Evolutionary conservation across 2,113 vertebrate species (phyloP), one percentile per base, ranked within the genome.

Genomic region (Jacana jacana): DNA sequence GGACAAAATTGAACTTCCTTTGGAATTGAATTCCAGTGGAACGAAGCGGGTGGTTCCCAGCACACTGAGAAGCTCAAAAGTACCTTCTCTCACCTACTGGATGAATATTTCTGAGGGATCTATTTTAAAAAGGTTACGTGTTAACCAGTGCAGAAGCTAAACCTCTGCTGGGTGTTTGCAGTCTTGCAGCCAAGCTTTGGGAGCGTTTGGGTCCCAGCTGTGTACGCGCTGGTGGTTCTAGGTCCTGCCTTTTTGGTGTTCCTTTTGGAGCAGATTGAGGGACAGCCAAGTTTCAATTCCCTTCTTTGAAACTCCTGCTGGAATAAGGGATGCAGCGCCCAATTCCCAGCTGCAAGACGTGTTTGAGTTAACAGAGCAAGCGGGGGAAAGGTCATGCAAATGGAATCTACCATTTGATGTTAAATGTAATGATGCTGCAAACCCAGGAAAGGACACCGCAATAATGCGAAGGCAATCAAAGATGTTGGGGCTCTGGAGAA

Each of bases 171-270:
- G 42, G 13, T 18, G 54, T 54, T 20, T 61, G 48, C 42, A 54
- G 0, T 58, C 52, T 51, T 9, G 10, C 24, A 37, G 44, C 24
- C 1, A 0, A 57, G 11, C 13, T 66, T 63, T 16, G 64, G 60
- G 81, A 72, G 66, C 3, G 0, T 68, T 68, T 55, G 11, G 19
- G 10, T 60, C 57, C 58, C 46, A 23, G 37, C 77, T 15, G 69
- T 15, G 13, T 10, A n/a, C 5, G 4, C 17, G 0, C n/a, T 27
- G 7, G 35, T 1, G 2, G 27, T 33, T 33, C 65, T 77, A 48
- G 33, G 17, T 73, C 25, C 22, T 33, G 18, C 10, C 30, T 44
- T 71, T 84, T 54, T 35, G 48, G 44, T 57, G 44, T 39, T 79
- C 44, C 33, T 58, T 58, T 61, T 61, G 58, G 60, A 76, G 84